Evolutionary conservation across 2,888 invertebrate genomes (phyloP).

Genomic region (Nomada fabriciana): DNA sequence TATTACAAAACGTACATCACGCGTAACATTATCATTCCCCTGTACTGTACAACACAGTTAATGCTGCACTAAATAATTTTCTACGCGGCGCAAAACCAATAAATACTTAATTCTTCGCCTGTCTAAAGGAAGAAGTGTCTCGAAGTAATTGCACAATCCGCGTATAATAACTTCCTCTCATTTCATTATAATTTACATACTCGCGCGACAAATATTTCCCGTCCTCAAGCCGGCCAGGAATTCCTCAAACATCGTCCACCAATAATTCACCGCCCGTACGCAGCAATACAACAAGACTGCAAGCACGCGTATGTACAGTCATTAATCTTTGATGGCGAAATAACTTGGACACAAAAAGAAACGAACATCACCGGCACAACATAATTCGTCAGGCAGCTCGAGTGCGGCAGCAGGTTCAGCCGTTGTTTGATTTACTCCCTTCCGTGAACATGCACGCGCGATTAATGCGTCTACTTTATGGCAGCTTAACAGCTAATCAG

Average conservation of each 20-base stretch:
- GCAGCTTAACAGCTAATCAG: slow-evolving; percentile 39
- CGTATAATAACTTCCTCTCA: no score
- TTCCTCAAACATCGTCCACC: not conserved
- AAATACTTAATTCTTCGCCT: no score
- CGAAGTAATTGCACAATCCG: no score
- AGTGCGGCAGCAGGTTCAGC: slow-evolving; percentile 9
- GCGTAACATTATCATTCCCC: no score
- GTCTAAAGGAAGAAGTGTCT: no score
- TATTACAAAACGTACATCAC: no score
- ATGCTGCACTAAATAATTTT: no score
- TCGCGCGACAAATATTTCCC: not conserved
- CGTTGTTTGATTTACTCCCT: slow-evolving; percentile 24
- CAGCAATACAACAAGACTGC: not conserved
- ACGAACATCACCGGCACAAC: slow-evolving; percentile 5
- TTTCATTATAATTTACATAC: no score
- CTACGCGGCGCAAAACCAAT: no score
- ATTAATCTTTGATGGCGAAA: slow-evolving; percentile 13
- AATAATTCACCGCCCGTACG: not conserved
- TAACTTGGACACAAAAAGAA: not conserved
- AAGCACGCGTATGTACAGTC: not conserved
- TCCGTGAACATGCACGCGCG: not conserved
- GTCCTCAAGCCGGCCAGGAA: not conserved
- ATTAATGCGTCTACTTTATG: slow-evolving; percentile 37
- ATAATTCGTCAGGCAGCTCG: slow-evolving; percentile 14
- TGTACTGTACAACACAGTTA: no score